Percentiles rank a stretch among this genome's conserved stretches.
phyloP scores from a whole-genome alignment of 2,797 vertebrate species.

The Anguilla anguilla region DNA sequence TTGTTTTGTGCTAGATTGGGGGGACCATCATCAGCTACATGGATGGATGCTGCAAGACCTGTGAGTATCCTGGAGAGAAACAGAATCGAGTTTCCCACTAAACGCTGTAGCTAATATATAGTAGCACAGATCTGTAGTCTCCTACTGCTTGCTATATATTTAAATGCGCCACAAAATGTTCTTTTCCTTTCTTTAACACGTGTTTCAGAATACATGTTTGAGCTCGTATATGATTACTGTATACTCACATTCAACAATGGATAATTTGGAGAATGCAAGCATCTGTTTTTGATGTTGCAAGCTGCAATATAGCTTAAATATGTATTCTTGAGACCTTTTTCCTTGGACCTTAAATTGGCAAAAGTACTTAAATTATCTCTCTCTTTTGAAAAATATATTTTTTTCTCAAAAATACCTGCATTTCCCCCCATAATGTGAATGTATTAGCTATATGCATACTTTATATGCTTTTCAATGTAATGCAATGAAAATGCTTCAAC shows the following conservation, averaged over 20 bases:
- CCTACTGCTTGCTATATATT: conserved; percentile 47
- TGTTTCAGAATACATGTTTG: conserved; percentile 60
- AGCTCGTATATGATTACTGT: conserved; percentile 47
- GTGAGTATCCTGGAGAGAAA: conserved; percentile 77
- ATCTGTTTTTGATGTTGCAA: conserved; percentile 21
- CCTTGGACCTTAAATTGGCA: conserved; percentile 26
- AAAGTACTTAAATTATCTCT: neutral
- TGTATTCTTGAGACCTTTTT: conserved; percentile 8
- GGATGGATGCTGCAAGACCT: conserved; percentile 95
- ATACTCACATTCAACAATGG: conserved; percentile 11
- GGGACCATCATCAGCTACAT: conserved; percentile 90
- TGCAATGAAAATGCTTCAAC: neutral
- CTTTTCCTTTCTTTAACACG: conserved; percentile 40
- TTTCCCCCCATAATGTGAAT: conserved; percentile 38
- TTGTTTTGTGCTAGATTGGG: conserved; percentile 75
- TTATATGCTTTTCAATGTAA: conserved; percentile 61
- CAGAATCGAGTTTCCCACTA: conserved; percentile 25
- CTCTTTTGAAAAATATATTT: conserved; percentile 14
- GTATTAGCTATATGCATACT: conserved; percentile 39
- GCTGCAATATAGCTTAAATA: conserved; percentile 23
- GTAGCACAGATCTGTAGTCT: conserved; percentile 52
- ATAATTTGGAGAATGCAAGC: conserved; percentile 31
- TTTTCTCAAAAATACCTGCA: neutral
- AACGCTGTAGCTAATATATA: conserved; percentile 55
- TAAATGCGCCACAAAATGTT: conserved; percentile 46